Base-by-base conservation (phyloP, 2,113 vertebrate genomes). In the Paratilapia polleni region DNA sequence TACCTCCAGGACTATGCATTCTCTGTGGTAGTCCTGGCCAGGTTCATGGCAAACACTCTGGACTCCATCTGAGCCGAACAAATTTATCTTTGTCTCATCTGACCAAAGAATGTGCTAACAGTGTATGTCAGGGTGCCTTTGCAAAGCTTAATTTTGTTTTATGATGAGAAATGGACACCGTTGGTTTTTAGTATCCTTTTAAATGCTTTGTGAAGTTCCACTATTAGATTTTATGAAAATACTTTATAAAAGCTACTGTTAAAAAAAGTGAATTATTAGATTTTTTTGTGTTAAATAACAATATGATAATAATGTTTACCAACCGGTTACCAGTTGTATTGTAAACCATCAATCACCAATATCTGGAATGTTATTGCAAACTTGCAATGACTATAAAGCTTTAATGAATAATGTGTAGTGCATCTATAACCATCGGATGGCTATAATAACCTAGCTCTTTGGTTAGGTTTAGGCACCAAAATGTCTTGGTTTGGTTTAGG, bases 401-500 rank as follows among this genome's bases (percentile, higher is more conserved):
- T 31, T 31, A 31, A 31, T 31, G 28, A 31, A 31, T 19, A 1
- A 2, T 28, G 14, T 13, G 34, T 17, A 62, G 17, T 62, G 60
- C 28, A 34, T 31, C 17, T 20, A 11, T 61, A 17, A 20, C 6
- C 28, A 61, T 60, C 58, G 28, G 8, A 60, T 60, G 14, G 24
- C 24, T 28, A 14, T 10, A 60, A 60, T 31, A 60, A 60, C n/a
- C n/a, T n/a, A n/a, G n/a, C n/a, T n/a, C n/a, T 68, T 49, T 10
- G 0, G n/a, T 1, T 47, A 70, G 38, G 28, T 31, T 31, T 31
- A 31, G 28, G 28, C 28, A 31, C 28, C 28, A 31, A 0, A 66
- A 66, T 7, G 0, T 3, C 62, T 31, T 31, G 28, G 28, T 31
- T 31, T 3, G 28, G 0, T 49, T 70, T 49, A 70, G 43, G 2